Conservation (phyloP, 2,888 invertebrate species). For the Drosophila trichaetosa region DNA sequence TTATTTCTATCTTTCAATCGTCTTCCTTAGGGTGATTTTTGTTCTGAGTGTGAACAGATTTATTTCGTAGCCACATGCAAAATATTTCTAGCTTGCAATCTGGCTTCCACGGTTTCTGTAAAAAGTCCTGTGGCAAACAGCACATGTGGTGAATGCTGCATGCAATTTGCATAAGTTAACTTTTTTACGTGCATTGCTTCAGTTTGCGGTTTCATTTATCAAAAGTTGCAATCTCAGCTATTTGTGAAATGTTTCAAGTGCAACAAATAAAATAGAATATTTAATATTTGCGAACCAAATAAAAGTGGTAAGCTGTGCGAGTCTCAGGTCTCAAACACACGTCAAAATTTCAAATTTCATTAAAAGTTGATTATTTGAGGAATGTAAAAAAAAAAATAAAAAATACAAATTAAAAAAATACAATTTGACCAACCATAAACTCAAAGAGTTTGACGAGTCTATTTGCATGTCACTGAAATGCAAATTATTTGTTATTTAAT, state of each 20-base stretch:
- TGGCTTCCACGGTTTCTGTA: neutral
- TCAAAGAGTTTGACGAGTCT: neutral
- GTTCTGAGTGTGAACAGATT: neutral
- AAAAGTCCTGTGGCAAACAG: neutral
- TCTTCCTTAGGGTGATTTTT: neutral
- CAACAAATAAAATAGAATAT: neutral
- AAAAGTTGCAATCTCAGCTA: conserved; percentile 18
- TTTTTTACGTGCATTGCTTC: conserved; percentile 1
- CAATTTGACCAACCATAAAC: neutral
- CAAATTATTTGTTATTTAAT: neutral
- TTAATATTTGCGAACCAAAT: neutral
- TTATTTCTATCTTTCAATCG: no score
- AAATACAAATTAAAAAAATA: neutral
- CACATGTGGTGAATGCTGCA: conserved; percentile 17
- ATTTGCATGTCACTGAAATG: neutral
- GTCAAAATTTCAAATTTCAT: neutral
- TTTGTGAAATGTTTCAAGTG: neutral
- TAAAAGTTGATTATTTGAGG: neutral
- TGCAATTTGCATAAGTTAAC: conserved; percentile 9
- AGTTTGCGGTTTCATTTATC: conserved; percentile 6
- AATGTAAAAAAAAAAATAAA: neutral
- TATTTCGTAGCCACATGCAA: neutral
- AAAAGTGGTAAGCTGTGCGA: neutral
- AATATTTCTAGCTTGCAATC: neutral
- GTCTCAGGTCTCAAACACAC: neutral